A percentile compares a stretch with the other conserved stretches of the same genome.
phyloP scores from a whole-genome alignment of 2,113 vertebrate genomes.

The Elaphurus davidianus region DNA sequence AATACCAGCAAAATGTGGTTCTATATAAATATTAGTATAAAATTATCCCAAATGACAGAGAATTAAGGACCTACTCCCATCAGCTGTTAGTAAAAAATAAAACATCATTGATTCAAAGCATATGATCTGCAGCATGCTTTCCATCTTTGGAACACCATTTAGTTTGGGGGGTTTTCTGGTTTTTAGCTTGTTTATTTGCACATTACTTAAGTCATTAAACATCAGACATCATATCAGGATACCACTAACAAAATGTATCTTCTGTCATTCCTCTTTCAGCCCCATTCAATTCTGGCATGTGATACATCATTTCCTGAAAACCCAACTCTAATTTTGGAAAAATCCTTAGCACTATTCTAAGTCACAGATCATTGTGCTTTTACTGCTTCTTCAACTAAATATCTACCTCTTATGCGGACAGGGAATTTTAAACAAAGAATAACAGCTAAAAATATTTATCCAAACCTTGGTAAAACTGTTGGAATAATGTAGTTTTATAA shows the following conservation, averaged over 20 bases:
- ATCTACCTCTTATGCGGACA: not conserved
- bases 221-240: not conserved
- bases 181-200: not conserved
- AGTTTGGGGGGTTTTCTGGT: not conserved
- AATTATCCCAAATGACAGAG: not conserved
- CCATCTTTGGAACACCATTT: not conserved
- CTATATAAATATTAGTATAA: not conserved
- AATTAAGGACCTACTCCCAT: not conserved
- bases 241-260: not conserved
- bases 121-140: not conserved
- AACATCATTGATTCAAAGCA: not conserved
- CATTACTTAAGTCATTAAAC: not conserved
- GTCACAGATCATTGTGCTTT: not conserved
- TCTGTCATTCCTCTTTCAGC: not conserved
- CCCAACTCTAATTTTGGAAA: not conserved
- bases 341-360: not conserved
- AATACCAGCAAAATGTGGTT: not conserved
- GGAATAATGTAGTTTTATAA: not conserved
- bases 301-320: not conserved
- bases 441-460: not conserved
- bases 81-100: not conserved
- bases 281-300: not conserved
- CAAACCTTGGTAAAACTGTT: not conserved
- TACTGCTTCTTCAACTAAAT: not conserved
- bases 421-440: conserved; percentile 6